A percentile compares a stretch with the other conserved stretches of the same genome.
Evolutionary conservation across 2,797 vertebrate genomes (phyloP).

Genomic region (Cottoperca gobio): DNA sequence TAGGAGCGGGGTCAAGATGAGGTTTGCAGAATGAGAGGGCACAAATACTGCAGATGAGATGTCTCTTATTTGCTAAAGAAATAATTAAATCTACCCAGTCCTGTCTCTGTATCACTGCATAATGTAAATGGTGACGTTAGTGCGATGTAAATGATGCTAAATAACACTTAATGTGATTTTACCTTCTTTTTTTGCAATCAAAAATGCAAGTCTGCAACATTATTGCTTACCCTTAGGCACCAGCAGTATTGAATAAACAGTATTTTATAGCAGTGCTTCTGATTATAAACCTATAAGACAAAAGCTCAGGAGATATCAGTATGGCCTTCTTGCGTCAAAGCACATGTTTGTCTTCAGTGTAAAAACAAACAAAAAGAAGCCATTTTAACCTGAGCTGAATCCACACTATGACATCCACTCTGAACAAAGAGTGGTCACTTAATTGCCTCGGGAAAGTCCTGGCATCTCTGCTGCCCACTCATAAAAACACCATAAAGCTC

Average conservation of each 20-base stretch:
- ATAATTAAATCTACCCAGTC: background rate
- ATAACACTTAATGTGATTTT: background rate
- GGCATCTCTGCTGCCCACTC: conserved; percentile 46
- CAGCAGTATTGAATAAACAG: background rate
- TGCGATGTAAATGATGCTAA: background rate
- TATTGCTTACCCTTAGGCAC: background rate
- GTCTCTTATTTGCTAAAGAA: conserved; percentile 14
- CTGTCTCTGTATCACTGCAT: background rate
- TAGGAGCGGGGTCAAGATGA: conserved; percentile 27
- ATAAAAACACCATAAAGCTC: conserved; percentile 71
- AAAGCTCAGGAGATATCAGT: conserved; percentile 20
- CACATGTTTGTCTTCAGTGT: conserved; percentile 65
- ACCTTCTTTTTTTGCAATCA: background rate
- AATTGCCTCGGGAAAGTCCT: conserved; percentile 56
- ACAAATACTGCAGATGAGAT: conserved; percentile 15
- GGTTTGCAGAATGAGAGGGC: conserved; percentile 31
- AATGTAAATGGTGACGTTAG: background rate
- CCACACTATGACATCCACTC: conserved; percentile 62
- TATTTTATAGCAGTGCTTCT: conserved; percentile 25
- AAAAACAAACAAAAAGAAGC: conserved; percentile 81
- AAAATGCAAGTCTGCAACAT: conserved; percentile 4
- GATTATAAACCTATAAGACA: conserved; percentile 27
- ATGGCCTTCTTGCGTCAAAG: conserved; percentile 50
- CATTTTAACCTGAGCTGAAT: conserved; percentile 66
- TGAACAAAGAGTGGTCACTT: conserved; percentile 60